Percentiles rank a stretch among this genome's conserved stretches.
Evolutionary conservation across 1,140 invertebrate genomes (phyloP).

Genomic region (Pogonus chalceus): DNA sequence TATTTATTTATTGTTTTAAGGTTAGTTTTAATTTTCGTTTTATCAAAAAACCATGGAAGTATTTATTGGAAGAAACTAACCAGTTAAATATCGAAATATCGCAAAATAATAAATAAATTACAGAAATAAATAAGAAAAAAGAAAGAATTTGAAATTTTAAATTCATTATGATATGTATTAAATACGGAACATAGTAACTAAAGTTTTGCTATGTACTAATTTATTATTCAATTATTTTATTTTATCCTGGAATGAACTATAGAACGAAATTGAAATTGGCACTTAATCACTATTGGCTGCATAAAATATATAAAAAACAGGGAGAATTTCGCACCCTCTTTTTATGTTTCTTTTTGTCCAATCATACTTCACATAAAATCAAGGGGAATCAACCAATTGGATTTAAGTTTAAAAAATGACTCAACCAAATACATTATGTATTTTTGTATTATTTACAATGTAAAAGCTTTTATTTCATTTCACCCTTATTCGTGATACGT

Average conservation of each 20-base stretch:
- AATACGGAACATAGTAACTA: constrained; percentile 7
- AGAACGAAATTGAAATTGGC: neutral
- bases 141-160: too few species aligned
- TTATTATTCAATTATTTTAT: constrained; percentile 3
- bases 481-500: neutral
- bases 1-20: too few species aligned
- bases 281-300: constrained; percentile 18
- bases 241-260: neutral
- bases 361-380: neutral
- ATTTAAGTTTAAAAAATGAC: neutral
- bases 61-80: too few species aligned
- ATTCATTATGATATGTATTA: too few species aligned
- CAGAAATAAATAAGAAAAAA: too few species aligned
- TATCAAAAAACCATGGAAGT: too few species aligned
- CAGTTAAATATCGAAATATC: too few species aligned
- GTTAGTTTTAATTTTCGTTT: too few species aligned
- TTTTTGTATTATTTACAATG: neutral
- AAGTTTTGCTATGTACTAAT: constrained; percentile 7
- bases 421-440: neutral
- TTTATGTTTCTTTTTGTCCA: constrained; percentile 17
- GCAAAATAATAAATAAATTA: too few species aligned
- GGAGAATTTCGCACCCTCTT: constrained; percentile 23
- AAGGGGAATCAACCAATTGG: constrained; percentile 1
- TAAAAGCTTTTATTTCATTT: neutral
- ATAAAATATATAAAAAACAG: constrained; percentile 28